phyloP scores from a whole-genome alignment of 2,113 vertebrate genomes.

The Archocentrus centrarchus region DNA sequence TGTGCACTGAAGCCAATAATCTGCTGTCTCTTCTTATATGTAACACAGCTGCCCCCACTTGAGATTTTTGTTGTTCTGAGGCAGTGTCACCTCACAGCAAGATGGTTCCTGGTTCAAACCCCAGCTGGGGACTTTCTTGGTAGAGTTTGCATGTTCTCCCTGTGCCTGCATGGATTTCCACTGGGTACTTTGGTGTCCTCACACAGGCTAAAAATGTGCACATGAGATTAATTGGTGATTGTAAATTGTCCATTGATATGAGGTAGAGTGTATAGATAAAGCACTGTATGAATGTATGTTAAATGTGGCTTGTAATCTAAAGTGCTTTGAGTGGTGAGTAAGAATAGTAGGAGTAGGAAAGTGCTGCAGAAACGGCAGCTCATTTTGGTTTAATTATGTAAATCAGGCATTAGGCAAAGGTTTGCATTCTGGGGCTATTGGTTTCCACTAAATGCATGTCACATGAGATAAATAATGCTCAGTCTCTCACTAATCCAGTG shows the following conservation, averaged over 20 bases:
- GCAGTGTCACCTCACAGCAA: not conserved
- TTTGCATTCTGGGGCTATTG: not conserved
- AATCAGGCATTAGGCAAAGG: not conserved
- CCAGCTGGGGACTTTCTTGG: not conserved
- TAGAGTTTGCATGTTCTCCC: not conserved
- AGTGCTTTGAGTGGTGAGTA: not conserved
- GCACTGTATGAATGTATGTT: not conserved
- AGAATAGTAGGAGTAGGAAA: not conserved
- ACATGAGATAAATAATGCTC: not conserved
- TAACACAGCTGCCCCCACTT: not conserved
- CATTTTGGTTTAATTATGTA: not conserved
- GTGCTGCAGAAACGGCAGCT: not conserved
- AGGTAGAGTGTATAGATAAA: not conserved
- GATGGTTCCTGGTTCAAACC: not conserved
- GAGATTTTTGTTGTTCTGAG: not conserved
- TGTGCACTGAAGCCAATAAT: conserved; percentile 19
- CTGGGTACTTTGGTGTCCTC: not conserved
- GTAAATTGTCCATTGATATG: not conserved
- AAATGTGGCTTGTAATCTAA: not conserved
- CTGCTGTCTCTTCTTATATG: conserved; percentile 12
- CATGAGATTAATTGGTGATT: not conserved
- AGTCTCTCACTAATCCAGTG: not conserved
- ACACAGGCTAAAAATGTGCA: not conserved
- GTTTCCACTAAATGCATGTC: not conserved
- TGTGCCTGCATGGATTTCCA: not conserved